A percentile compares a stretch with the other conserved stretches of the same genome.
phyloP scores from a whole-genome alignment of 2,888 invertebrate genomes.

The Epirrhoe alternata region DNA sequence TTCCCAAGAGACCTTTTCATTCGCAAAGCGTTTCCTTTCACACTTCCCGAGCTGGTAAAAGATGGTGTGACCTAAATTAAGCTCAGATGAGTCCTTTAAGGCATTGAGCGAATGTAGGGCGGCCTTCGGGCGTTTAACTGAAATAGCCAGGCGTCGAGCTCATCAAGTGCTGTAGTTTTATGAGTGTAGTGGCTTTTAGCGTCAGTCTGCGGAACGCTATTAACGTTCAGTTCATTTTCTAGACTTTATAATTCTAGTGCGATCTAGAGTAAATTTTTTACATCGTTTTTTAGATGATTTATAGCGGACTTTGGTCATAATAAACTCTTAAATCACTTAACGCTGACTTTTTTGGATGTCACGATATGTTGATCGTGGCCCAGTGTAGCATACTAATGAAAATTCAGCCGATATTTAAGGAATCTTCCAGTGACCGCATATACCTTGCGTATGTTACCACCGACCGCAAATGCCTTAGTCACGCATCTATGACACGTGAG shows the following conservation, averaged over 20 bases:
- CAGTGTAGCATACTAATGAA: no score
- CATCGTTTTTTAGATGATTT: background rate
- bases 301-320: background rate
- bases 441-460: conserved; percentile 1
- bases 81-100: conserved; percentile 55
- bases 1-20: conserved; percentile 21
- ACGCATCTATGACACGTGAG: no score
- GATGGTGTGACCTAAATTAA: conserved; percentile 63
- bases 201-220: conserved; percentile 2
- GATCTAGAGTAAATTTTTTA: background rate
- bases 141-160: conserved; percentile 27
- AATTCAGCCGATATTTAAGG: background rate
- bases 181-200: conserved; percentile 5
- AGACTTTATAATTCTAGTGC: background rate
- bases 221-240: background rate
- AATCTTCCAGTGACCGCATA: background rate
- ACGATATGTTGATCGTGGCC: no score
- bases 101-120: conserved; percentile 56
- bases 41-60: conserved; percentile 35
- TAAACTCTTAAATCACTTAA: no score
- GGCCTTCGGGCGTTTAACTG: conserved; percentile 44
- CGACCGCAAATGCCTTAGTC: background rate
- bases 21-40: conserved; percentile 32
- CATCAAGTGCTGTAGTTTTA: conserved; percentile 18
- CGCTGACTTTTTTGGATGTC: no score